Evolutionary conservation across 2,888 invertebrate species (phyloP), one percentile per base, ranked within the genome.

Genomic region (Diloba caeruleocephala): DNA sequence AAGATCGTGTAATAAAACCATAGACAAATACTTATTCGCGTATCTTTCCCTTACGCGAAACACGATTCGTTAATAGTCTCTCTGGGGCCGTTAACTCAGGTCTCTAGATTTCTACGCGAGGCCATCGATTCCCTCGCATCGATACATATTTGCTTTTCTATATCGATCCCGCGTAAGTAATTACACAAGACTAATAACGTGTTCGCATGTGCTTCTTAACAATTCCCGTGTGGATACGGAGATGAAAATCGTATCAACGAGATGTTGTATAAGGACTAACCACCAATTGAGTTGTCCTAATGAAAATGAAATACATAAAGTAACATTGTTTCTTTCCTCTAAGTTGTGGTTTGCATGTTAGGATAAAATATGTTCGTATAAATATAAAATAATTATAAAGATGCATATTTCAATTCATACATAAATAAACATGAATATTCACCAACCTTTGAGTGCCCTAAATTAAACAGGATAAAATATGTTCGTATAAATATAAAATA

Each of bases 51-150:
- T 58, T 63, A 45, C 76, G 74, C 78, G 80, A 82, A 80, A 82
- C 76, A 76, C 78, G 79, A 79, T 81, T 80, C 79, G 81, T 78
- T 82, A 84, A 85, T 85, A 85, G 85, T 84, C 85, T 82, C 85
- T 69, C 64, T 74, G 83, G 84, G 84, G 71, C 82, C 79, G 77
- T 84, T 81, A 74, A 74, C 76, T 75, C 75, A 74, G 84, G 80
- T 83, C 84, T 84, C 81, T 87, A 82, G 77, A 84, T 87, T 82
- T 82, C 85, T 79, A 76, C 76, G 65, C 76, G 70, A 76, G 73
- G 71, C 73, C 67, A 76, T 70, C 67, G 69, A 74, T 70, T 64
- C 59, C 62, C 62, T 71, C 59, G 68, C 77, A 78, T 74, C 78
- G 74, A 77, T 76, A 84, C 77, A 76, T 79, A 81, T 83, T 80